Base-by-base conservation (phyloP, 2,888 invertebrate species). In the Andrena minutula region DNA sequence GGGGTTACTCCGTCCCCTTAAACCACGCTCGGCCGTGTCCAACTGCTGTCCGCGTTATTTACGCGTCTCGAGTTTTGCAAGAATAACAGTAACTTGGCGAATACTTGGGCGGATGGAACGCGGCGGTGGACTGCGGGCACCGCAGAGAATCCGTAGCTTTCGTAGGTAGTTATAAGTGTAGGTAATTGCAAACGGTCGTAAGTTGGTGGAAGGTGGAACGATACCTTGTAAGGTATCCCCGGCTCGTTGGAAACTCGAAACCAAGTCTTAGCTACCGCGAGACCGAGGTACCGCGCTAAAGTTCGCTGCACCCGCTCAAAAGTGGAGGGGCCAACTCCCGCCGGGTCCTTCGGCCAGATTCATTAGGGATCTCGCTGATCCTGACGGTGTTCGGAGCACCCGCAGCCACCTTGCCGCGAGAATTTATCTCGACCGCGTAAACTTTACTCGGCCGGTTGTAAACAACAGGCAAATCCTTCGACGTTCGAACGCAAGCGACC, bases 311-410 rank as follows among this genome's bases (percentile, higher is more conserved):
- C 84, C 82, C 85, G 71, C 84, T 77, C 58, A 82, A 89, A 89
- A 90, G 84, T 83, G 85, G 84, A 75, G 82, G 75, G 82, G 64
- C 78, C 83, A 84, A 86, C 87, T 89, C 82, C 73, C 68, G 35
- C n/a, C 61, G 90, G 88, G 88, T 89, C 88, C 87, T 89, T 87
- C 87, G 84, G 72, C 81, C 77, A 86, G 91, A 92, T 92, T 92
- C 92, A 92, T 92, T 92, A 92, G 91, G 92, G 90, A 92, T 91
- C 91, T 91, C 89, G 89, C 91, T 90, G 91, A 91, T 91, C 91
- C 91, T 82, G 90, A 90, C 87, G 82, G 84, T 86, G 85, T 90
- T 90, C 84, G 85, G 89, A 84, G 85, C 82, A 73, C 68, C 77
- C 79, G 77, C 75, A 76, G 75, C 77, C 73, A 78, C 77, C 85